Conservation (phyloP, 1,140 invertebrate genomes). For the Ridgeia piscesae region DNA sequence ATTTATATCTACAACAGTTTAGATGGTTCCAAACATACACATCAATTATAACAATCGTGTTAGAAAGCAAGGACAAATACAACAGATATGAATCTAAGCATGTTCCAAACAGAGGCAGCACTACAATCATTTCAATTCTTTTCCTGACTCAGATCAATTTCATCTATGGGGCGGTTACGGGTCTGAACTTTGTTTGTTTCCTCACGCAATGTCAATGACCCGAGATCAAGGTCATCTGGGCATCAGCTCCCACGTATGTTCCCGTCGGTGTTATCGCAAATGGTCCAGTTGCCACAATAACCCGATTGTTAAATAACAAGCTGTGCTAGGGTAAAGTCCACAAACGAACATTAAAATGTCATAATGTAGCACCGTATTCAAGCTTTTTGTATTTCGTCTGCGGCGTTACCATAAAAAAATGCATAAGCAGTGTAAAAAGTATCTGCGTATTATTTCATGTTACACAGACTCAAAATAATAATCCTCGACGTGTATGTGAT, state of each 20-base stretch:
- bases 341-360: no score
- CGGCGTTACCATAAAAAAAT: no score
- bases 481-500: neutral
- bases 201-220: neutral
- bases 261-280: neutral
- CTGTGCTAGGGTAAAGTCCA: neutral
- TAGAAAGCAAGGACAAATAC: neutral
- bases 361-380: no score
- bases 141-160: neutral
- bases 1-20: neutral
- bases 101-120: neutral
- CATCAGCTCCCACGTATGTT: neutral
- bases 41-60: neutral
- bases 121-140: neutral
- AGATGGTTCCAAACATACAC: neutral
- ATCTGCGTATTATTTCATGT: no score
- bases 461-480: no score
- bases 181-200: no score
- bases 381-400: no score
- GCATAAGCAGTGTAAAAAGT: no score
- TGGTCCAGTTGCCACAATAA: neutral
- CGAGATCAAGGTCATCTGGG: neutral
- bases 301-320: neutral
- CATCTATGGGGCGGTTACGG: neutral
- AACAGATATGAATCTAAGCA: neutral